These are phyloP conservation scores for Protodeltote pygarga DNA, from an alignment of 2,888 invertebrate species.

Conservation along the genomic window DNA sequence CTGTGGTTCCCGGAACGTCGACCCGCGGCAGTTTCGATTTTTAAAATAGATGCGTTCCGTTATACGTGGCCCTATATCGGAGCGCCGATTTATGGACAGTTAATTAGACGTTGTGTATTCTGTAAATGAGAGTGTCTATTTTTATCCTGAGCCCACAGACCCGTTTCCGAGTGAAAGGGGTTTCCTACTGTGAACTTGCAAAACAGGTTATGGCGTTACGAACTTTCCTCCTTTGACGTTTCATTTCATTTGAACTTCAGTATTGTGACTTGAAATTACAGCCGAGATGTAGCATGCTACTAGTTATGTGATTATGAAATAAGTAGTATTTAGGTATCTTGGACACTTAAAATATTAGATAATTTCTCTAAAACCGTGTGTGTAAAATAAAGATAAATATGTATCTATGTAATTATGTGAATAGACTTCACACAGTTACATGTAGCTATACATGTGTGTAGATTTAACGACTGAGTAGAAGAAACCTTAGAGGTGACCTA, in stretches of 20 bases:
- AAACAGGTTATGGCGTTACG: slow-evolving; percentile 62
- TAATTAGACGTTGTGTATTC: slow-evolving; percentile 76
- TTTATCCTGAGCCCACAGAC: slow-evolving; percentile 64
- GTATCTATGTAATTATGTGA: too few species aligned
- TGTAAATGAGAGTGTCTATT: slow-evolving; percentile 73
- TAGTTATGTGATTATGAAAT: too few species aligned
- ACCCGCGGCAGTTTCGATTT: slow-evolving; percentile 74
- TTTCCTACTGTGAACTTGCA: slow-evolving; percentile 71
- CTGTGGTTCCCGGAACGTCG: slow-evolving; percentile 71
- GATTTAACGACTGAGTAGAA: slow-evolving; percentile 33
- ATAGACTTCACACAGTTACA: slow-evolving; percentile 42
- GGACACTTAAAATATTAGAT: too few species aligned
- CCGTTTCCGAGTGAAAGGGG: slow-evolving; percentile 78
- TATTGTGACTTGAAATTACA: slow-evolving; percentile 7
- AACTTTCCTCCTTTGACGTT: slow-evolving; percentile 64
- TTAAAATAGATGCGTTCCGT: slow-evolving; percentile 81
- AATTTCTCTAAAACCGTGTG: too few species aligned
- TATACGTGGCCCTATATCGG: slow-evolving; percentile 62
- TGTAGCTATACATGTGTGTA: too few species aligned
- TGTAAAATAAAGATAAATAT: too few species aligned
- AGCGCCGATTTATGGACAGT: slow-evolving; percentile 69
- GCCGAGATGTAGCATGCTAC: too few species aligned
- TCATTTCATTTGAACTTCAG: slow-evolving; percentile 29
- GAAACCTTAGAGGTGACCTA: slow-evolving; percentile 63
- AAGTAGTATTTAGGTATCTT: too few species aligned